Conservation (phyloP, 2,888 invertebrate species). For the Azorinus chamasolen region DNA sequence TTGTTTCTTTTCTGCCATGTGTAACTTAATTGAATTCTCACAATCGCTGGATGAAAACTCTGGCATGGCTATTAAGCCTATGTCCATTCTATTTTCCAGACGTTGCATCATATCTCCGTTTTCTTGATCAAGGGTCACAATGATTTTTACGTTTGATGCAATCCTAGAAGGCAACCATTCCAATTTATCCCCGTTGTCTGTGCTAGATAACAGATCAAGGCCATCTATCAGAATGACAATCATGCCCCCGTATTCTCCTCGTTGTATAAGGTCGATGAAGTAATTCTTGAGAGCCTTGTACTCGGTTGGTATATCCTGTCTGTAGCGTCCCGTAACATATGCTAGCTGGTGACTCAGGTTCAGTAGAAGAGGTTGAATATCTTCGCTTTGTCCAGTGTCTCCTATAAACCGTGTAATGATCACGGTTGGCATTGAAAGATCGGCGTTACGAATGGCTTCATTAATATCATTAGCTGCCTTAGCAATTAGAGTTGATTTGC, state of each 20-base stretch:
- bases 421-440: conserved; percentile 66
- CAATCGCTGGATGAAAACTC: conserved; percentile 71
- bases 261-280: conserved; percentile 74
- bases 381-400: conserved; percentile 70
- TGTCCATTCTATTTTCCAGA: conserved; percentile 68
- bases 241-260: conserved; percentile 75
- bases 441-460: conserved; percentile 55
- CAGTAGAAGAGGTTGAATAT: conserved; percentile 71
- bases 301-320: conserved; percentile 71
- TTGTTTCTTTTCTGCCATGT: conserved; percentile 63
- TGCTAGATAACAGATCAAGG: conserved; percentile 73
- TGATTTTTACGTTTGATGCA: conserved; percentile 76
- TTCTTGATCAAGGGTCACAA: conserved; percentile 75
- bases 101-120: conserved; percentile 71
- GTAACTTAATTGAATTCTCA: conserved; percentile 71
- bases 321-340: conserved; percentile 64
- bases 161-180: conserved; percentile 80
- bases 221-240: conserved; percentile 79
- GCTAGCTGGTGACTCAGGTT: conserved; percentile 79
- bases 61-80: conserved; percentile 65
- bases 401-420: conserved; percentile 77
- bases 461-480: conserved; percentile 72
- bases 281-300: conserved; percentile 72
- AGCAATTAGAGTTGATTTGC: conserved; percentile 80
- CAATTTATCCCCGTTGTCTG: conserved; percentile 75